Evolutionary conservation across 2,888 invertebrate species (phyloP).

Genomic region (Dioctria linearis): DNA sequence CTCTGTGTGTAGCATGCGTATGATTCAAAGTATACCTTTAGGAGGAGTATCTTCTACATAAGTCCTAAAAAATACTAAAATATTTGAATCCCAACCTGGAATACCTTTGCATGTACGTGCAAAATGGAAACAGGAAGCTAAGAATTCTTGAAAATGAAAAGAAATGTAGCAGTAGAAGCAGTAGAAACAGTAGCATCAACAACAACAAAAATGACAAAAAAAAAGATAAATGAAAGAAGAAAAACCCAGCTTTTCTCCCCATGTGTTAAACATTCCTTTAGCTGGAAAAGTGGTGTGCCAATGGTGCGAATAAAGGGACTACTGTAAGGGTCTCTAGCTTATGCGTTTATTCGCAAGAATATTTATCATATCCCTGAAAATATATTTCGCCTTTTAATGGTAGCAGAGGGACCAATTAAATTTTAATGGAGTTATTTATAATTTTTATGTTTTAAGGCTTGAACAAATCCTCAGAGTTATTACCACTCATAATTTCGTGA

Average conservation of each 20-base stretch:
- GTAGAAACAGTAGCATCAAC: not conserved
- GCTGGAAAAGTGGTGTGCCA: not conserved
- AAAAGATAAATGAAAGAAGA: not conserved
- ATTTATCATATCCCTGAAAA: slow-evolving; percentile 35
- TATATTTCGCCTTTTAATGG: slow-evolving; percentile 32
- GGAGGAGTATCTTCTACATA: not conserved
- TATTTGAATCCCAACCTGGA: slow-evolving; percentile 3
- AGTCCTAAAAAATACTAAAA: slow-evolving; percentile 11
- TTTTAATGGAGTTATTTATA: slow-evolving; percentile 45
- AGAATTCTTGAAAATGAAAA: not conserved
- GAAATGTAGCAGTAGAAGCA: not conserved
- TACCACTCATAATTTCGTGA: slow-evolving; percentile 19
- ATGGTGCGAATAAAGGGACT: not conserved
- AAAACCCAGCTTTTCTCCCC: not conserved
- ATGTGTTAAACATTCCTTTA: not conserved
- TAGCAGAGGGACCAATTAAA: slow-evolving; percentile 38
- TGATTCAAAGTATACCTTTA: not conserved
- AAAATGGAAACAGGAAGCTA: not conserved
- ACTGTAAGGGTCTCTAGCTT: slow-evolving; percentile 4
- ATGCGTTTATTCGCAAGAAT: slow-evolving; percentile 26
- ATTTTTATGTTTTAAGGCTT: slow-evolving; percentile 35
- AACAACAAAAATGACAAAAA: not conserved
- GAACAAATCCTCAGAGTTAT: slow-evolving; percentile 29
- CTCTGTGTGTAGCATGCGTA: not conserved
- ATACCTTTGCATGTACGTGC: slow-evolving; percentile 13